These are phyloP conservation scores for Nettapus auritus DNA, from an alignment of 2,113 vertebrate species.

Conservation along the genomic window DNA sequence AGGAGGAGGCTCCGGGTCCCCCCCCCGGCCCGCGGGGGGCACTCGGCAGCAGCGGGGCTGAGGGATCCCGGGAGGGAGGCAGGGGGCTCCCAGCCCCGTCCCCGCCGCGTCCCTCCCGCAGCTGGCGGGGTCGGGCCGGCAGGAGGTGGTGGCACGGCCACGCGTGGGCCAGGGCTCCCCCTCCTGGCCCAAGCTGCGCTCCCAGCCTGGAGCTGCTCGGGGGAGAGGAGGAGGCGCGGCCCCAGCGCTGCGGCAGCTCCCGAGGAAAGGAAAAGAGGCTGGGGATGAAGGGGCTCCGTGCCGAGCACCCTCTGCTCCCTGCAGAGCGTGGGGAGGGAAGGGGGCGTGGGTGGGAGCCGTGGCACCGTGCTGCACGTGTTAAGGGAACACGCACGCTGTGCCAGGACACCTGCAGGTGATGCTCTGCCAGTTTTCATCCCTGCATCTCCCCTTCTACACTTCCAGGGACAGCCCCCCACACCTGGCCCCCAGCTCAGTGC, in stretches of 20 bases:
- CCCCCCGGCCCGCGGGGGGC: background rate
- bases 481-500: background rate
- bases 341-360: rapidly evolving
- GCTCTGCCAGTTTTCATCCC: background rate
- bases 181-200: constrained; percentile 11
- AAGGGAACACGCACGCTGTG: background rate
- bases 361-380: background rate
- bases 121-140: background rate
- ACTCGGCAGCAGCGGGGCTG: background rate
- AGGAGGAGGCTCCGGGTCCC: background rate
- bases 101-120: background rate
- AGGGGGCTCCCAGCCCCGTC: rapidly evolving
- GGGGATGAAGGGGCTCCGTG: background rate
- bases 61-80: background rate
- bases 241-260: too few species aligned
- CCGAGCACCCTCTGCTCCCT: background rate
- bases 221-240: too few species aligned
- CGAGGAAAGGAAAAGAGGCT: background rate
- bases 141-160: background rate
- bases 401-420: background rate
- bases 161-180: constrained; percentile 36
- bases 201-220: background rate
- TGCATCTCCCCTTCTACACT: background rate
- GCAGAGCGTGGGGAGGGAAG: background rate
- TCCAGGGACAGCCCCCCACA: background rate